Percentiles rank a stretch among this genome's conserved stretches.
Conservation (phyloP, 2,797 vertebrate genomes). For the Rhynchonycteris naso region DNA sequence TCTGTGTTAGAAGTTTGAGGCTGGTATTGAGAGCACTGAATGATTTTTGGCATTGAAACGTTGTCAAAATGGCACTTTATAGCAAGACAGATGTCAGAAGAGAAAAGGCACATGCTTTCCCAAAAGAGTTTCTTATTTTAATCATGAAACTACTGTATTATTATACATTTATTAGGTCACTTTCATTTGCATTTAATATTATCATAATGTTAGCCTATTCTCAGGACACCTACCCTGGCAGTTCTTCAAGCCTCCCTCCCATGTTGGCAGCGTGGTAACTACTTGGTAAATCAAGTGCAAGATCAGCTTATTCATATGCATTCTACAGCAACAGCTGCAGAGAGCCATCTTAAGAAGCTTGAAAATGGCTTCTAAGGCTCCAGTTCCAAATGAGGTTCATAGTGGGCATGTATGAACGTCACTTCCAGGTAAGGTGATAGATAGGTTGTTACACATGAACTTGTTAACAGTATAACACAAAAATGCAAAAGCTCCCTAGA, state of each 20-base stretch:
- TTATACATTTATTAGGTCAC: background rate
- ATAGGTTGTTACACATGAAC: background rate
- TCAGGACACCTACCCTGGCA: background rate
- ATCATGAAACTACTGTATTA: background rate
- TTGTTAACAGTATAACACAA: slow-evolving; percentile 50
- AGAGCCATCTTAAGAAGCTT: slow-evolving; percentile 18
- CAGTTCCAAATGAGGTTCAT: slow-evolving; percentile 35
- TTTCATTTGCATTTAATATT: background rate
- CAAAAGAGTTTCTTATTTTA: background rate
- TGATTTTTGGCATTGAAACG: background rate
- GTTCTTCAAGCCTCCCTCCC: background rate
- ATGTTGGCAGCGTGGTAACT: background rate
- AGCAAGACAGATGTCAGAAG: background rate
- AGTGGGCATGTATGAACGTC: slow-evolving; percentile 6
- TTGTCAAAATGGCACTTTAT: background rate
- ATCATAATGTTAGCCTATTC: background rate
- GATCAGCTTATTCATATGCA: background rate
- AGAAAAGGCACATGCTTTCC: background rate
- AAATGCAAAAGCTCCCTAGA: slow-evolving; percentile 19
- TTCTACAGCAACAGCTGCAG: background rate
- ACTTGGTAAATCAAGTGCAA: background rate
- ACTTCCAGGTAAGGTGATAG: slow-evolving; percentile 54
- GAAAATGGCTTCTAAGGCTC: slow-evolving; percentile 1
- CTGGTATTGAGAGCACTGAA: background rate
- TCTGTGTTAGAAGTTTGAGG: background rate